Percentiles rank a stretch among this genome's conserved stretches.
Conservation (phyloP, 2,113 vertebrate species). For the Colossoma macropomum region DNA sequence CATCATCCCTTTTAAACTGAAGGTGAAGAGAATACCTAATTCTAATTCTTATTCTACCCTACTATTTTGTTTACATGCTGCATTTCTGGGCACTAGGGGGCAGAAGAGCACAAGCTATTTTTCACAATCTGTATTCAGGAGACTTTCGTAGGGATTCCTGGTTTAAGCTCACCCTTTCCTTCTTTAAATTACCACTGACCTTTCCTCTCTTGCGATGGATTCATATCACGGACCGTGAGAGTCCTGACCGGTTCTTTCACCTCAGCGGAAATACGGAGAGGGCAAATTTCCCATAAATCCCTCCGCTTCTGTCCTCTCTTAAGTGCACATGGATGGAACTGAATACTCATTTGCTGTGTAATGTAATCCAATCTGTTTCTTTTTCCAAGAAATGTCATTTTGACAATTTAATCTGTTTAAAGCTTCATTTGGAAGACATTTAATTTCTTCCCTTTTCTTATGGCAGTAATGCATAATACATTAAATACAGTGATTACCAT, state of each 20-base stretch:
- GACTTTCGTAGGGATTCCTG: slow-evolving; percentile 42
- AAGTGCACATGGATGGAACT: slow-evolving; percentile 28
- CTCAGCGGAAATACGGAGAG: slow-evolving; percentile 33
- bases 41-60: not conserved
- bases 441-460: not conserved
- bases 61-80: not conserved
- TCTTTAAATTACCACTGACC: slow-evolving; percentile 68
- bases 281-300: slow-evolving; percentile 41
- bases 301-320: not conserved
- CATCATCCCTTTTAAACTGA: not conserved
- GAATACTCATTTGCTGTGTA: slow-evolving; percentile 30
- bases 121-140: rapidly evolving
- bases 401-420: not conserved
- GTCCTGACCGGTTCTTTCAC: slow-evolving; percentile 29
- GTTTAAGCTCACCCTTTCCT: slow-evolving; percentile 54
- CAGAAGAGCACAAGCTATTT: slow-evolving; percentile 55
- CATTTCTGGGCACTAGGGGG: slow-evolving; percentile 65
- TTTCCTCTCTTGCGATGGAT: slow-evolving; percentile 54
- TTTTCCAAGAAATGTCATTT: not conserved
- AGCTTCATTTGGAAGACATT: slow-evolving; percentile 1
- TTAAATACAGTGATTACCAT: not conserved
- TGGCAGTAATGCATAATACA: not conserved
- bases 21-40: not conserved
- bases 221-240: slow-evolving; percentile 53
- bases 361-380: not conserved